A percentile compares a stretch with the other conserved stretches of the same genome.
These are phyloP conservation scores for Bombus soroeensis DNA, from an alignment of 1,140 invertebrate genomes.

Conservation along the genomic window DNA sequence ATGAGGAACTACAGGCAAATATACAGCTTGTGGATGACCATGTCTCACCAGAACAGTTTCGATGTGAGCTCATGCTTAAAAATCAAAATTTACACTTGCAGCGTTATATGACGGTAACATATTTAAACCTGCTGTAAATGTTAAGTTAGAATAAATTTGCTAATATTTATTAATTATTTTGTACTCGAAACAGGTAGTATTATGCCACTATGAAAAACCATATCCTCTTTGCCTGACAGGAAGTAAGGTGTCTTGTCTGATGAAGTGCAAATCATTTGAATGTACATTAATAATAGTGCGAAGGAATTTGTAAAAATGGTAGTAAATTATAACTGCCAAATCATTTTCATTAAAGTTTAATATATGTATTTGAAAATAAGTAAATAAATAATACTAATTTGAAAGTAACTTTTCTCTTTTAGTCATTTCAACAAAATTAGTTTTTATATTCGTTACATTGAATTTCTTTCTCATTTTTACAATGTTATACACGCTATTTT, in stretches of 20 bases:
- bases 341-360: constrained; percentile 18
- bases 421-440: constrained; percentile 2
- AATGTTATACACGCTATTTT: neutral
- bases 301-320: too few species aligned
- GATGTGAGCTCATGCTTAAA: neutral
- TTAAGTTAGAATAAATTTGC: neutral
- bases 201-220: neutral
- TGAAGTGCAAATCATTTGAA: constrained; percentile 12
- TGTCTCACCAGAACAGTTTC: neutral
- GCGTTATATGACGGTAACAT: neutral
- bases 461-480: neutral
- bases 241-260: neutral
- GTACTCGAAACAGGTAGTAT: constrained; percentile 35
- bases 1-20: constrained; percentile 54
- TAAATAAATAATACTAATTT: too few species aligned
- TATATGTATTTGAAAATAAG: constrained; percentile 26
- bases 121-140: neutral
- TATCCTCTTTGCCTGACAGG: neutral
- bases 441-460: neutral
- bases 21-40: constrained; percentile 63
- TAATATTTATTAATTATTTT: constrained; percentile 10
- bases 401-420: constrained; percentile 9
- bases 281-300: constrained; percentile 30
- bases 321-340: neutral
- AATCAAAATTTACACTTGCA: too few species aligned